Evolutionary conservation across 1,140 invertebrate genomes (phyloP).

Genomic region (Spodoptera frugiperda): DNA sequence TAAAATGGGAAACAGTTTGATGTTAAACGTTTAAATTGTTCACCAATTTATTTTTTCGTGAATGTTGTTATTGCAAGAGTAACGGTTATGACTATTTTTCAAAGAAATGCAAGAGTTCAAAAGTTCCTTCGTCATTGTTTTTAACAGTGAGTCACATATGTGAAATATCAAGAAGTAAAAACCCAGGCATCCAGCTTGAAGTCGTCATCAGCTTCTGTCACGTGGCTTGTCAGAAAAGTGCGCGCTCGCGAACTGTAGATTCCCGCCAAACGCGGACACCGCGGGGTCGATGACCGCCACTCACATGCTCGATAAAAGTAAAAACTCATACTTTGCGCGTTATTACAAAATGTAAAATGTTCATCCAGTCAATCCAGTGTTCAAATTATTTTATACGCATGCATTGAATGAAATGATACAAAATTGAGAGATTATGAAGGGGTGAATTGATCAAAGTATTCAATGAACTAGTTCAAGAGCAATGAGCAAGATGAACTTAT

Average conservation of each 20-base stretch:
- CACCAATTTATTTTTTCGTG: not conserved
- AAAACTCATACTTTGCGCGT: slow-evolving; percentile 75
- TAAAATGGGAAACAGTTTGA: too few relatives aligned
- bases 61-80: not conserved
- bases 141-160: slow-evolving; percentile 34
- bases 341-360: slow-evolving; percentile 65
- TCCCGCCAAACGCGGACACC: slow-evolving; percentile 67
- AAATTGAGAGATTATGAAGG: too few relatives aligned
- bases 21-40: too few relatives aligned
- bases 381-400: slow-evolving; percentile 48
- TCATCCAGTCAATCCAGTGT: slow-evolving; percentile 55
- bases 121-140: slow-evolving; percentile 23
- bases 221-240: slow-evolving; percentile 48
- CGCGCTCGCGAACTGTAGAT: slow-evolving; percentile 64
- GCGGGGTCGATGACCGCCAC: slow-evolving; percentile 66
- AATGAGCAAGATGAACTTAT: too few relatives aligned
- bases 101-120: not conserved
- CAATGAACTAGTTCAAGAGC: too few relatives aligned
- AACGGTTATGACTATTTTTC: slow-evolving; percentile 18
- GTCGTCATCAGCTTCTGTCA: slow-evolving; percentile 40
- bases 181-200: slow-evolving; percentile 31
- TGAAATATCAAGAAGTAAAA: slow-evolving; percentile 29
- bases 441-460: too few relatives aligned
- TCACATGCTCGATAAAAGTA: slow-evolving; percentile 78
- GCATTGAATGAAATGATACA: not conserved